Evolutionary conservation across 2,888 invertebrate genomes (phyloP), one percentile per base, ranked within the genome.

Genomic region (Epinotia brunnichana): DNA sequence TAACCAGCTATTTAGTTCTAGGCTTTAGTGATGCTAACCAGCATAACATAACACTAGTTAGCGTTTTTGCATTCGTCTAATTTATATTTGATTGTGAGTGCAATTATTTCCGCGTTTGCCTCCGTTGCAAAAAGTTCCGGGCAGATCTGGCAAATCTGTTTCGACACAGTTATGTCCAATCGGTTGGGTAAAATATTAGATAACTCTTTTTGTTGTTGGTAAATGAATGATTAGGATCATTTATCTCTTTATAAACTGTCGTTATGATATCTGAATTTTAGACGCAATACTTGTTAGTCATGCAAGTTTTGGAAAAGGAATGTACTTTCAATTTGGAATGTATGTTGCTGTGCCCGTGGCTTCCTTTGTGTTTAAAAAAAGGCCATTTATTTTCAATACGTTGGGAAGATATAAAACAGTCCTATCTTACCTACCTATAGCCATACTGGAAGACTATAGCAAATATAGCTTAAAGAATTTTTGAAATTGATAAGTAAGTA

Each of bases 11-110:
- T 62, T 29, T 29, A 5, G 0, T 10, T 15, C 53, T 54, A 54
- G 54, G 4, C 54, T 41, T 41, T 21, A 24, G 29, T 44, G 41
- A 39, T 24, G 39, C 53, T 39, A 35, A 56, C 57, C 17, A 29
- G 51, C 15, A 56, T 29, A 63, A 19, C 59, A 59, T 53, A 60
- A 59, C 69, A 35, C 48, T 48, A 48, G 15, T n/a, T 51, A 24
- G 51, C 4, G 59, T 71, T 66, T 71, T 66, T 51, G 35, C 56
- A 66, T 66, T 60, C n/a, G 5, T 54, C 57, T 74, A 71, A 71
- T 71, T 73, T 73, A 62, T 69, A 68, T 68, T 73, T 73, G 73
- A 73, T 73, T 69, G 69, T 69, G 69, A 39, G 11, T 54, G 56
- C 73, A 73, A 73, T 73, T 73, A 73, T 69, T 63, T 69, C 51